Base-by-base conservation (phyloP, 2,113 vertebrate genomes). In the Aldabrachelys gigantea region DNA sequence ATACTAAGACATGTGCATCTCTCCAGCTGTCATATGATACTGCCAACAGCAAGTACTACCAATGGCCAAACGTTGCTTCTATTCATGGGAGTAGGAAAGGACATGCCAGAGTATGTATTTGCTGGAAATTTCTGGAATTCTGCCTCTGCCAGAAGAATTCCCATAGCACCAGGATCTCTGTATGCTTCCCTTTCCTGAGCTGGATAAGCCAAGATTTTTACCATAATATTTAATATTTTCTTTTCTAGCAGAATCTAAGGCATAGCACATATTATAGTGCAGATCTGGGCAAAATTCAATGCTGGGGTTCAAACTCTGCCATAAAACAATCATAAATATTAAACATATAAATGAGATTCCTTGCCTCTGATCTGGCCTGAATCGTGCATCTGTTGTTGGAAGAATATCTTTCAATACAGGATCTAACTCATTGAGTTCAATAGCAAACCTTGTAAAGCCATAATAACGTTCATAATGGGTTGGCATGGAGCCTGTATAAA, bases 381-480 rank as follows among this genome's bases (percentile, higher is more conserved):
- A 99, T 59, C 99, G 98, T 10, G 99, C 99, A 62, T 99, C 99
- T 50, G 99, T 99, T 3, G 98, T 96, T 31, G 99, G 99, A 96
- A 99, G 98, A 93, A 99, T 98, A 53, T 99, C 99, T 97, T 99
- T 99, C 85, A 99, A 92, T 85, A 99, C 98, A 5, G 99, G 99
- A 97, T 99, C 99, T 94, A 99, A 98, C 96, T 99, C 99, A 86
- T 99, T 99, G 84, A 99, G 98, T 96, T 99, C 99, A 94, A 99
- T 99, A 89, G 99, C 99, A 97, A 99, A 99, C 95, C 99, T 99
- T 5, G 99, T 99, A 98, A 99, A 99, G 97, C 99, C 99, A 16
- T 99, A 99, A 96, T 99, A 99, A 82, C 99, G 98, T 97, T 99
- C 99, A 69, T 99, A 99, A 97, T 99, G 99, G 93, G 99, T 99